Percentiles rank a stretch among this genome's conserved stretches.
Evolutionary conservation across 2,888 invertebrate species (phyloP).

Genomic region (Limulus polyphemus): DNA sequence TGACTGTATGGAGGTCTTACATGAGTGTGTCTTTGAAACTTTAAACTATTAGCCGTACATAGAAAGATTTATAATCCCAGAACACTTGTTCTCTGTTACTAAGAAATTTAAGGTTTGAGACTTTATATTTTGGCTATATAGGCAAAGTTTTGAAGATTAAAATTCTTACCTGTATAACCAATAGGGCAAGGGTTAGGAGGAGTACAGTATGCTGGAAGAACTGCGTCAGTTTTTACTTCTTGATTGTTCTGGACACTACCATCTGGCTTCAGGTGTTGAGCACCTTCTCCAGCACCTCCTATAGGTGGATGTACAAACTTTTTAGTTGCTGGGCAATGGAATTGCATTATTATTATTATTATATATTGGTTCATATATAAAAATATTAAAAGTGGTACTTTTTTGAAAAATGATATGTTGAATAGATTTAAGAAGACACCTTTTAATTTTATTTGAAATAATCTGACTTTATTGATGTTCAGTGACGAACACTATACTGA

Average conservation of each 20-base stretch:
- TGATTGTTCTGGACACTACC: conserved; percentile 45
- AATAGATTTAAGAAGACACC: conserved; percentile 6
- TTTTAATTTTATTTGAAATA: no score
- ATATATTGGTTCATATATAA: no score
- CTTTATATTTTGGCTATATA: background rate
- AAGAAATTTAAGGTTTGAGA: background rate
- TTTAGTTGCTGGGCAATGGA: no score
- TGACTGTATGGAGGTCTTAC: no score
- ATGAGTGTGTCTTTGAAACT: no score
- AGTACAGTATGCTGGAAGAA: conserved; percentile 93
- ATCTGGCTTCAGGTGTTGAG: conserved; percentile 47
- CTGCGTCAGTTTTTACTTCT: conserved; percentile 71
- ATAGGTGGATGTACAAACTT: background rate
- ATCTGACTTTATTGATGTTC: no score
- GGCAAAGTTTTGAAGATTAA: background rate
- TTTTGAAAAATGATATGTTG: no score
- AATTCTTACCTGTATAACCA: conserved; percentile 61
- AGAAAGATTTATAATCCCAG: no score
- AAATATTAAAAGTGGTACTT: no score
- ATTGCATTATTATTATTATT: no score
- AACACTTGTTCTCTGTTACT: background rate
- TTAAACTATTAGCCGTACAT: no score
- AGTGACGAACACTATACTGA: no score
- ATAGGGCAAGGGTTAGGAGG: conserved; percentile 98
- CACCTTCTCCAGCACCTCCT: conserved; percentile 63